Conservation (phyloP, 2,797 vertebrate species). For the Periophthalmus magnuspinnatus region DNA sequence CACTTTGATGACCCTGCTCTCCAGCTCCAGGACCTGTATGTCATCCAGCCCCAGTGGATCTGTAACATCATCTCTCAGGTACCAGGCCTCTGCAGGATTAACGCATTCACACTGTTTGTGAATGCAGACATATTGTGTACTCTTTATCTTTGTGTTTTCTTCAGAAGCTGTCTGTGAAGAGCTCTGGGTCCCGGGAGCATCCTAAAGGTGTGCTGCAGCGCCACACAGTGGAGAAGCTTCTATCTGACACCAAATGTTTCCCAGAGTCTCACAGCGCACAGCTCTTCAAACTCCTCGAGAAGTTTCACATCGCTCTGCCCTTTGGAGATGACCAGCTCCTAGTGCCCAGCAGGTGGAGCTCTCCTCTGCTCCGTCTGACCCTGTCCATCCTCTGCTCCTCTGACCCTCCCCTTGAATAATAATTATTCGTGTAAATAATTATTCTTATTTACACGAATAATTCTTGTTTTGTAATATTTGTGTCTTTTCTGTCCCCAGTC, state of each 20-base stretch:
- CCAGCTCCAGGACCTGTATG: conserved; percentile 90
- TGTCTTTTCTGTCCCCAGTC: conserved; percentile 64
- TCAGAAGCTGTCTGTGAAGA: conserved; percentile 86
- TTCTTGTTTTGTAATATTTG: not conserved
- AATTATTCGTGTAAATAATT: too few relatives aligned
- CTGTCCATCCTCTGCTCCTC: not conserved
- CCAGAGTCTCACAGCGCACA: conserved; percentile 85
- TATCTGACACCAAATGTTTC: conserved; percentile 86
- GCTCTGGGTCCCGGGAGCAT: conserved; percentile 77
- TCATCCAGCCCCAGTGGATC: conserved; percentile 94
- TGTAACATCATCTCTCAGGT: conserved; percentile 97
- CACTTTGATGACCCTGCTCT: conserved; percentile 95
- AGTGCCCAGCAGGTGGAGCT: conserved; percentile 88
- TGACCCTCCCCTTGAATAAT: too few relatives aligned
- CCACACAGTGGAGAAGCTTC: conserved; percentile 84
- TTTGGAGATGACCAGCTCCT: conserved; percentile 90
- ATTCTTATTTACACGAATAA: too few relatives aligned
- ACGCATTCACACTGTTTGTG: too few relatives aligned
- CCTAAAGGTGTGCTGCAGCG: conserved; percentile 87
- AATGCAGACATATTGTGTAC: not conserved
- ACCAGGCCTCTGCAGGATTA: too few relatives aligned
- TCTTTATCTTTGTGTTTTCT: conserved; percentile 18
- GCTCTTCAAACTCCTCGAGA: conserved; percentile 93
- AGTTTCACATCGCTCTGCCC: conserved; percentile 93
- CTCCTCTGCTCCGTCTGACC: too few relatives aligned